These are phyloP conservation scores for Pheosia gnoma DNA, from an alignment of 2,888 invertebrate genomes.

Conservation along the genomic window DNA sequence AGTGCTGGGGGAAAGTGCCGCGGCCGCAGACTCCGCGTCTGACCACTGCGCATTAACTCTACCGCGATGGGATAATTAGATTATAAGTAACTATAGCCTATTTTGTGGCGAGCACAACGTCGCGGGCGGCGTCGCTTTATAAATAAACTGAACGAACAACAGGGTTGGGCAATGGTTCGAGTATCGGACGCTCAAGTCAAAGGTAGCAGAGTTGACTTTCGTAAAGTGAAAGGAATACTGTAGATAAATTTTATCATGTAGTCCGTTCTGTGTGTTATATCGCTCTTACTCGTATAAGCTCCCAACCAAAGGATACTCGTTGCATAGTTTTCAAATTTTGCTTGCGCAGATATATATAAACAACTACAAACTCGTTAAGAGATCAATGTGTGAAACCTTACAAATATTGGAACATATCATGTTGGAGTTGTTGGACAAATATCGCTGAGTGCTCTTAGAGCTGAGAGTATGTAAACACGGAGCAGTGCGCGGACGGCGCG, in stretches of 20 bases:
- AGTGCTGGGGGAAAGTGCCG: constrained; percentile 53
- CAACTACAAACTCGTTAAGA: too few species aligned
- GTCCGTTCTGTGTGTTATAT: too few species aligned
- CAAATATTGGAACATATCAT: constrained; percentile 15
- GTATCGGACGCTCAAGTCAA: too few species aligned
- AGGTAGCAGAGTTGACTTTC: too few species aligned
- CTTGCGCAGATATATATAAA: too few species aligned
- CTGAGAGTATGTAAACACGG: not conserved
- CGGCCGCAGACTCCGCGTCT: constrained; percentile 28
- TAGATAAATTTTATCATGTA: too few species aligned
- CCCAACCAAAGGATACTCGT: too few species aligned
- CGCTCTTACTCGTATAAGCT: too few species aligned
- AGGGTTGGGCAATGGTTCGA: not conserved
- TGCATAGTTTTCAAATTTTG: too few species aligned
- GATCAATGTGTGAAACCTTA: not conserved
- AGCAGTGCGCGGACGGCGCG: not conserved
- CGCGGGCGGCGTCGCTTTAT: not conserved
- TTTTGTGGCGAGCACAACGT: not conserved
- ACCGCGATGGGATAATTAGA: constrained; percentile 17
- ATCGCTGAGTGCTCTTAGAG: not conserved
- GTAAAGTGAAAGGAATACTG: too few species aligned
- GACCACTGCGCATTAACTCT: constrained; percentile 19
- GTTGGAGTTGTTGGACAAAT: constrained; percentile 3
- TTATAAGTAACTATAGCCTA: constrained; percentile 7
- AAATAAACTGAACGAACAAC: not conserved